Base-by-base conservation (phyloP, 2,797 vertebrate genomes). In the Anisognathus igniventris region DNA sequence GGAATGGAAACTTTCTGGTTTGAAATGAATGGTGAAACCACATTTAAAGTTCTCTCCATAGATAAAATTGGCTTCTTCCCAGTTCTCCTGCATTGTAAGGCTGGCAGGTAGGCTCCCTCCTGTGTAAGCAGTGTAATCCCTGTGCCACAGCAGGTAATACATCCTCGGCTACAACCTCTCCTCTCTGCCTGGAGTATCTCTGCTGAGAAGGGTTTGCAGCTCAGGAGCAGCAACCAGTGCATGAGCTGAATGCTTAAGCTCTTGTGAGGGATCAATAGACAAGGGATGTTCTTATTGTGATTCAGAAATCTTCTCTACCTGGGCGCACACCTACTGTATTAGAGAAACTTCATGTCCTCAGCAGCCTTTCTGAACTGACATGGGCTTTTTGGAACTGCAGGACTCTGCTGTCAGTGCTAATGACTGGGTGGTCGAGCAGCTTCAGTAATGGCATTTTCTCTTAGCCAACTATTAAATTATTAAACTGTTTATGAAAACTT, bases 371-470 rank as follows among this genome's bases (percentile, higher is more conserved):
- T 22, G n/a, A 37, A 72, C 40, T 87, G 53, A 64, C 65, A 54
- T 2, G 17, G 81, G 50, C 45, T 40, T 85, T 93, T 78, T 86
- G n/a, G 54, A 82, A 82, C 66, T 67, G 35, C 51, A 86, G 35
- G 51, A 51, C 50, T 88, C 58, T 33, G 30, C 66, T 67, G 9
- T 40, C 47, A 73, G 50, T 48, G 48, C 27, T 86, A 77, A 72
- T 74, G 91, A 58, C 50, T 93, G 53, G 56, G 67, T 57, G 60
- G 72, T 50, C 73, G 23, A 85, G 39, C 40, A 95, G 70, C 37
- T 88, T 88, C 64, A 85, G 42, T 71, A 83, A 90, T 40, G 60
- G 39, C 54, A 81, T 31, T 44, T 92, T 93, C 56, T 90, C 74
- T 91, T 70, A 76, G 40, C 80, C 60, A 40, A 56, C 30, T 56